phyloP scores from a whole-genome alignment of 2,797 vertebrate species.

The Meda fulgida region DNA sequence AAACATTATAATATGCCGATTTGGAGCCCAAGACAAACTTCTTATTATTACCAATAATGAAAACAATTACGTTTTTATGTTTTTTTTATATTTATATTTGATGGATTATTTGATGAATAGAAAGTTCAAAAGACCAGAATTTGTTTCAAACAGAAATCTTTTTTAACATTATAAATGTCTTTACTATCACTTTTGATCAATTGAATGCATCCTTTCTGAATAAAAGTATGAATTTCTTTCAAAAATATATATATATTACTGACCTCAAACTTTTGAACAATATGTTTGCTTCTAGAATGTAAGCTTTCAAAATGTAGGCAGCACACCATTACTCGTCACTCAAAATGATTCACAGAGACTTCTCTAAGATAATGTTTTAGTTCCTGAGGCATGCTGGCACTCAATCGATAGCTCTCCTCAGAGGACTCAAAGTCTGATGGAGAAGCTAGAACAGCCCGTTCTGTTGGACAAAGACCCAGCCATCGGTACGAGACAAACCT shows the following conservation, averaged over 20 bases:
- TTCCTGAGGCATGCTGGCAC: constrained; percentile 58
- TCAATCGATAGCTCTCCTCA: constrained; percentile 55
- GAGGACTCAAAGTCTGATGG: constrained; percentile 49
- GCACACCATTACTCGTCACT: constrained; percentile 46
- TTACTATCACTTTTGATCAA: background rate
- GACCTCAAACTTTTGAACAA: background rate
- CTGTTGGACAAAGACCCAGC: constrained; percentile 27
- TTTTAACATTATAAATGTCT: background rate
- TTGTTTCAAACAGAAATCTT: background rate
- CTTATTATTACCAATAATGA: too few species aligned
- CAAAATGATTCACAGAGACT: constrained; percentile 51
- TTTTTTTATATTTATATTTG: too few species aligned
- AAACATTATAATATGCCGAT: too few species aligned
- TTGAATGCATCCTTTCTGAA: background rate
- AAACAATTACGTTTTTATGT: too few species aligned
- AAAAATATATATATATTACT: background rate
- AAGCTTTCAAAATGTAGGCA: constrained; percentile 43
- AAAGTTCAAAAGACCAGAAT: background rate
- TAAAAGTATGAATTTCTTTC: background rate
- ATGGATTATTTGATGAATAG: background rate
- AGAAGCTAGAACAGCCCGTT: constrained; percentile 39
- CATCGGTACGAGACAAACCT: constrained; percentile 13
- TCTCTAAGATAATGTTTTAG: constrained; percentile 61
- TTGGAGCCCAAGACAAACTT: too few species aligned
- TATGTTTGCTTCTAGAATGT: background rate